These are phyloP conservation scores for Tortrix viridana DNA, from an alignment of 2,888 invertebrate genomes.

Conservation along the genomic window DNA sequence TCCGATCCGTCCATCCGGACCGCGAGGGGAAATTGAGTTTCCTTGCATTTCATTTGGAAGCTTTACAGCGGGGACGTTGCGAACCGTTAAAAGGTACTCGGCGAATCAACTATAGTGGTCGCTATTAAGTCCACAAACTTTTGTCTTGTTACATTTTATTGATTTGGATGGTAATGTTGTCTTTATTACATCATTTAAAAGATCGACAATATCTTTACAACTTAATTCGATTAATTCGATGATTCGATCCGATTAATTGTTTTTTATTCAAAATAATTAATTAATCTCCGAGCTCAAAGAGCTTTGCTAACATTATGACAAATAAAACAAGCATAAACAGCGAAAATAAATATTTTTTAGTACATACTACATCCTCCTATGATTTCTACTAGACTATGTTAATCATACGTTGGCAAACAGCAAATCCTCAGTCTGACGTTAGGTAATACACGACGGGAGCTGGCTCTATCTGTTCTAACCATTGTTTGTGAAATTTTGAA, in stretches of 20 bases:
- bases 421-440: constrained; percentile 8
- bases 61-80: constrained; percentile 49
- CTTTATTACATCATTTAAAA: no score
- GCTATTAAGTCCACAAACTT: constrained; percentile 9
- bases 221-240: no score
- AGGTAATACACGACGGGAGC: constrained; percentile 7
- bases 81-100: constrained; percentile 35
- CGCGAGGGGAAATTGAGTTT: constrained; percentile 66
- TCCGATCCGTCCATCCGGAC: constrained; percentile 51
- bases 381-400: not conserved
- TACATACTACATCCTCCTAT: no score
- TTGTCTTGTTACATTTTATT: not conserved
- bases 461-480: constrained; percentile 11
- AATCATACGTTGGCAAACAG: constrained; percentile 2
- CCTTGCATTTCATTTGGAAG: constrained; percentile 65
- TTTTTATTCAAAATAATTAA: no score
- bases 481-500: constrained; percentile 16
- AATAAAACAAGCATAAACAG: no score
- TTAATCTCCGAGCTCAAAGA: no score
- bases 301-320: no score
- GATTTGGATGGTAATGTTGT: no score
- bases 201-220: no score
- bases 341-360: no score
- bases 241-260: no score
- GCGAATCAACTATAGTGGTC: constrained; percentile 4